Percentiles rank a stretch among this genome's conserved stretches.
Conservation (phyloP, 2,797 vertebrate genomes). For the Pipistrellus nathusii region DNA sequence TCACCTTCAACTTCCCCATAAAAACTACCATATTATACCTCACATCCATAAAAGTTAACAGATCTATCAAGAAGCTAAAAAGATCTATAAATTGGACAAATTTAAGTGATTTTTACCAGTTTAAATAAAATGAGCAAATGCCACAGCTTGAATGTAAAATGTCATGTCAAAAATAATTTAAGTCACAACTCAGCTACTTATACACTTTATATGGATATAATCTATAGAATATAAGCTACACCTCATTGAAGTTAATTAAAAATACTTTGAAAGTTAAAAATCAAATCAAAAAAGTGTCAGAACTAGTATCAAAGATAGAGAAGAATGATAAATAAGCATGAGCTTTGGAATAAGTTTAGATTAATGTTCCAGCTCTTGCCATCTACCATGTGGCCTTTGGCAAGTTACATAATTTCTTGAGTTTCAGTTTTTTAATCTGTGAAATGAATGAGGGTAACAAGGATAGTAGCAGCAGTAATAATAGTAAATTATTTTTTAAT, state of each 20-base stretch:
- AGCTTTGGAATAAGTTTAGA: slow-evolving; percentile 13
- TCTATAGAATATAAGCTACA: slow-evolving; percentile 29
- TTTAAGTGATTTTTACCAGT: slow-evolving; percentile 14
- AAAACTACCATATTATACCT: slow-evolving; percentile 58
- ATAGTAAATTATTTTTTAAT: neutral
- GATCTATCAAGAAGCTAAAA: neutral
- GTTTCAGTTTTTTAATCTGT: neutral
- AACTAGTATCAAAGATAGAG: neutral
- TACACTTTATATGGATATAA: slow-evolving; percentile 18
- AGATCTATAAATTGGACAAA: neutral
- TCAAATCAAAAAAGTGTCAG: slow-evolving; percentile 41
- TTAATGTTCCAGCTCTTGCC: neutral
- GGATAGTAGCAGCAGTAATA: neutral
- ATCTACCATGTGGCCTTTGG: neutral
- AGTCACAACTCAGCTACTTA: slow-evolving; percentile 50
- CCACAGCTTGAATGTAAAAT: slow-evolving; percentile 34
- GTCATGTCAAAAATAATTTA: slow-evolving; percentile 34
- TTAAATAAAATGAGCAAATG: slow-evolving; percentile 52
- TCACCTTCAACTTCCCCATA: slow-evolving; percentile 34
- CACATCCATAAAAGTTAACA: slow-evolving; percentile 16
- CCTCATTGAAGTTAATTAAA: slow-evolving; percentile 27
- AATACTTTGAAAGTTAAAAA: slow-evolving; percentile 62
- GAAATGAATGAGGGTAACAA: slow-evolving; percentile 11
- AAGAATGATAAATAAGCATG: slow-evolving; percentile 23
- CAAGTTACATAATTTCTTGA: neutral